A percentile compares a stretch with the other conserved stretches of the same genome.
Conservation (phyloP, 2,797 vertebrate genomes). For the Xenops minutus region DNA sequence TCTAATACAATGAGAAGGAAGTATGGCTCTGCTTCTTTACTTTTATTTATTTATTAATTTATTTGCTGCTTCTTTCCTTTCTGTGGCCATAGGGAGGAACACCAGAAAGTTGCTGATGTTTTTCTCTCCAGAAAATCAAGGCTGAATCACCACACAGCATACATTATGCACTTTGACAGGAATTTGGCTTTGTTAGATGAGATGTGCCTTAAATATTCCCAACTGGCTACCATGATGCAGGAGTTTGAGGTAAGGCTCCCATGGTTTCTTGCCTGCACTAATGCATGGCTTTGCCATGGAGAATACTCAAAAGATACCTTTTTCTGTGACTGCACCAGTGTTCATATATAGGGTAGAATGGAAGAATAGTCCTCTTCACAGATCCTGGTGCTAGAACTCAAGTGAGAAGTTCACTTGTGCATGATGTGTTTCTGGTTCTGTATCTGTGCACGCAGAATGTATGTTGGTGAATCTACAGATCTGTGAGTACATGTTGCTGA, state of each 20-base stretch:
- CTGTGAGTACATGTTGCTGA: neutral
- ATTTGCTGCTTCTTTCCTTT: neutral
- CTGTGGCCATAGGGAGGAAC: slow-evolving; percentile 82
- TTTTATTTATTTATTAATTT: neutral
- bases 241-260: slow-evolving; percentile 86
- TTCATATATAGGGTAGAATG: neutral
- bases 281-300: neutral
- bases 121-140: slow-evolving; percentile 85
- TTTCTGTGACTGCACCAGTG: neutral
- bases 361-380: neutral
- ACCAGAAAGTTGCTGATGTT: slow-evolving; percentile 88
- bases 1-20: neutral
- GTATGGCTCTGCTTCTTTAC: neutral
- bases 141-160: slow-evolving; percentile 86
- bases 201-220: slow-evolving; percentile 78
- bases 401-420: neutral
- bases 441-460: neutral
- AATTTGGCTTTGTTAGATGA: slow-evolving; percentile 87
- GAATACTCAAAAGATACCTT: neutral
- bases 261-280: neutral
- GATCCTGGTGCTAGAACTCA: neutral
- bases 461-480: neutral
- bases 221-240: slow-evolving; percentile 78
- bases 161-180: slow-evolving; percentile 89
- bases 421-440: neutral